Base-by-base conservation (phyloP, 35 echinoderm and acorn worm genomes). In the Lytechinus variegatus region DNA sequence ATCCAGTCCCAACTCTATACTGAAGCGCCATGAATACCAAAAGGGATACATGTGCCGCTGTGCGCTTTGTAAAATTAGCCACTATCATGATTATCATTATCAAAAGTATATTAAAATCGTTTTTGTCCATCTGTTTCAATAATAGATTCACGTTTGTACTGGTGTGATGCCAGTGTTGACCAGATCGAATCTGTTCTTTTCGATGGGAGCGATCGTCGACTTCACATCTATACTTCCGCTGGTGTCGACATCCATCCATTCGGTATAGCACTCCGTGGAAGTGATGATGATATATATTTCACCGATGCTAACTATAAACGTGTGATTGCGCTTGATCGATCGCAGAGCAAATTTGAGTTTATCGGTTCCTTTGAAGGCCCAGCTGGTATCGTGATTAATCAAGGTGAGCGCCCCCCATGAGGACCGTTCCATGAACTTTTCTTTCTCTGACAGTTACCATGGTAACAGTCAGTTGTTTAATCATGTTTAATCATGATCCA, bases 221-320 rank as follows among this genome's bases (percentile, higher is more conserved):
- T 6, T 10, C 92, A 93, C 54, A 57, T 93, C 55, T 28, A 54
- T 57, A 56, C 92, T 9, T 29, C 54, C 10, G 92, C 51, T 5
- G 13, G 14, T 54, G 92, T 93, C 5, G 57, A 93, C 28, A 93
- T 93, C 24, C 53, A 57, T 57, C 92, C 92, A 10, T 93, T 93
- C 52, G 52, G 92, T 55, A 54, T 93, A 54, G 92, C 92, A 27
- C 9, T 93, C 53, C 55, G 53, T 16, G 88, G 88, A 54, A 5
- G 9, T 52, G 21, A 93, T 24, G 24, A 93, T 27, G 92, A 93
- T 54, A 93, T 93, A 53, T 93, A 93, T 44, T 0, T 93, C 92
- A 55, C 92, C 12, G 92, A 93, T 57, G 28, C 54, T 16, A 57
- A 9, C 54, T 93, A 93, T 10, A 1, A 57, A 55, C 10, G 16